Percentiles rank a stretch among this genome's conserved stretches.
phyloP scores from a whole-genome alignment of 1,140 invertebrate genomes.

The Megalonaias nervosa region DNA sequence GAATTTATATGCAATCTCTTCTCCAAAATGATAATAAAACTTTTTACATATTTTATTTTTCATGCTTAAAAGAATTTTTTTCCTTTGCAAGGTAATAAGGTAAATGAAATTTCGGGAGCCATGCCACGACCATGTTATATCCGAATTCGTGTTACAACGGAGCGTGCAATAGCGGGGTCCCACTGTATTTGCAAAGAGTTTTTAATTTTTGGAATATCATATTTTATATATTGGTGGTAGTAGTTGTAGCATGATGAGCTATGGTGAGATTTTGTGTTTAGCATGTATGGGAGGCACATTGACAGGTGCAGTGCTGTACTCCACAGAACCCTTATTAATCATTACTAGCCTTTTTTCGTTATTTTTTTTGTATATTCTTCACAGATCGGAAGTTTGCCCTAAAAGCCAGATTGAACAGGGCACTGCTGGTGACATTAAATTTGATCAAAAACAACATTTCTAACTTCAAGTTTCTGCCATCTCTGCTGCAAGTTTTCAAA shows the following conservation, averaged over 20 bases:
- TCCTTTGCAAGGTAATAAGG: too few relatives aligned
- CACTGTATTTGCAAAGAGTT: too few relatives aligned
- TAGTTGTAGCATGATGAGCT: neutral
- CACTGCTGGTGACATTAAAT: slow-evolving; percentile 59
- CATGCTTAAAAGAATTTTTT: too few relatives aligned
- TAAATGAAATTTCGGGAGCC: too few relatives aligned
- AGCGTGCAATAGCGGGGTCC: too few relatives aligned
- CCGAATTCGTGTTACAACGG: too few relatives aligned
- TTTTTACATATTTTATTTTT: too few relatives aligned
- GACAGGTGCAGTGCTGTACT: neutral
- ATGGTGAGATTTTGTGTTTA: neutral
- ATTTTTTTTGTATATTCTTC: slow-evolving; percentile 23
- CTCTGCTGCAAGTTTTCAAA: slow-evolving; percentile 65
- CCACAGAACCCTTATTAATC: neutral
- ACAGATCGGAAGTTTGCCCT: slow-evolving; percentile 69
- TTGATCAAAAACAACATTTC: slow-evolving; percentile 61
- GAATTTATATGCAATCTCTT: too few relatives aligned
- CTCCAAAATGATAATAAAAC: too few relatives aligned
- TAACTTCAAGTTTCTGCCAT: slow-evolving; percentile 57
- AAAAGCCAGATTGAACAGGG: slow-evolving; percentile 64
- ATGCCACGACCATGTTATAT: too few relatives aligned
- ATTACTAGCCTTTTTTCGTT: neutral
- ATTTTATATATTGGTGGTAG: too few relatives aligned
- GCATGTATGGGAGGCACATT: neutral
- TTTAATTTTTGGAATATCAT: too few relatives aligned